phyloP scores from a whole-genome alignment of 2,113 vertebrate species.

The Pelusios castaneus region DNA sequence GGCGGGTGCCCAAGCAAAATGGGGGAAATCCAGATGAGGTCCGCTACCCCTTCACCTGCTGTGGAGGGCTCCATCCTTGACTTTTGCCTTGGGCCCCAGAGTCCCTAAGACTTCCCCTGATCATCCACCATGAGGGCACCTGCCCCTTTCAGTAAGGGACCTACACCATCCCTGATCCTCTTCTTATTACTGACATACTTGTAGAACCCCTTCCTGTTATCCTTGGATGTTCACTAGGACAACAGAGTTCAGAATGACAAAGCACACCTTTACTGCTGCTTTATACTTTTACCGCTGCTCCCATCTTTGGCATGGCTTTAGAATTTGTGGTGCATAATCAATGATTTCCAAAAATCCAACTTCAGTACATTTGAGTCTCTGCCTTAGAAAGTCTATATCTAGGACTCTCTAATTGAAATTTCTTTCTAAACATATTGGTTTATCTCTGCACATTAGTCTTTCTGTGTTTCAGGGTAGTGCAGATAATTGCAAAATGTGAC shows the following conservation, averaged over 20 bases:
- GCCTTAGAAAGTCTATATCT: background rate
- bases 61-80: too few relatives aligned
- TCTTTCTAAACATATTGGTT: background rate
- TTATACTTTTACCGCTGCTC: slow-evolving; percentile 3
- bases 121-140: too few relatives aligned
- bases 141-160: too few relatives aligned
- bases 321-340: background rate
- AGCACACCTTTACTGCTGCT: slow-evolving; percentile 18
- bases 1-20: too few relatives aligned
- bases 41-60: too few relatives aligned
- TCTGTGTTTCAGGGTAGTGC: slow-evolving; percentile 24
- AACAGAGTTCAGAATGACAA: slow-evolving; percentile 5
- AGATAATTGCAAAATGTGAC: slow-evolving; percentile 6
- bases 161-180: too few relatives aligned
- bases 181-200: too few relatives aligned
- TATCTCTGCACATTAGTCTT: background rate
- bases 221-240: slow-evolving; percentile 11
- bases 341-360: background rate
- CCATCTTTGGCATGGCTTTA: background rate
- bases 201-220: too few relatives aligned
- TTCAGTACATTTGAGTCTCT: background rate
- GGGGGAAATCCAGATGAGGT: too few relatives aligned
- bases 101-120: too few relatives aligned
- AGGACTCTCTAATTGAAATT: background rate
- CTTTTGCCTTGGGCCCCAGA: too few relatives aligned